These are phyloP conservation scores for Australoheros scitulus DNA, from an alignment of 2,113 vertebrate species.

Conservation along the genomic window DNA sequence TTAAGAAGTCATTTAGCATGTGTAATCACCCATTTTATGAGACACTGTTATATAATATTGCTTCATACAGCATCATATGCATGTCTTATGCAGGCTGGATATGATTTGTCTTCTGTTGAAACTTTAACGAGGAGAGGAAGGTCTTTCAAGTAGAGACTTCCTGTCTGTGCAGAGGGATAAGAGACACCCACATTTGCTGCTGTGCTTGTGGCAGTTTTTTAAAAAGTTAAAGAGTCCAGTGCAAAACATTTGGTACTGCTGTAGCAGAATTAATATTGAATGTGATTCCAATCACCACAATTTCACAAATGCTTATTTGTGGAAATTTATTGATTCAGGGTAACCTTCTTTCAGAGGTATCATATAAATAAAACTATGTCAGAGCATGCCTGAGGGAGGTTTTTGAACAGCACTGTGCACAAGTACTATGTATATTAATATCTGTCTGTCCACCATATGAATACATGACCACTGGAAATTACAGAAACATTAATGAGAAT, in stretches of 20 bases:
- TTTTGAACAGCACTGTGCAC: too few relatives aligned
- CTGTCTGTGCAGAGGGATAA: fast-evolving
- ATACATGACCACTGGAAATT: neutral
- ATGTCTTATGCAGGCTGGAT: neutral
- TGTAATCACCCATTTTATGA: neutral
- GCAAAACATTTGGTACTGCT: neutral
- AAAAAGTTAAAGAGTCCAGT: neutral
- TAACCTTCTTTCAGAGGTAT: neutral
- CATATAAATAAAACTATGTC: neutral
- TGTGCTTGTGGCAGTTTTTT: neutral
- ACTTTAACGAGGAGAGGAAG: neutral
- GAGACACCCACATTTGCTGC: neutral
- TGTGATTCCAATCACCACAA: fast-evolving
- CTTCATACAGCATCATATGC: neutral
- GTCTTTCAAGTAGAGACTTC: neutral
- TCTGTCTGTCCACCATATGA: neutral
- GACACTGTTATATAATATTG: neutral
- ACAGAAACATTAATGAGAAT: neutral
- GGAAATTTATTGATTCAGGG: fast-evolving
- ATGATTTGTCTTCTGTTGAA: neutral
- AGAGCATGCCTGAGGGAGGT: neutral
- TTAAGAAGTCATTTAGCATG: neutral
- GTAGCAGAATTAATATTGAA: neutral
- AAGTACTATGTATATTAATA: too few relatives aligned
- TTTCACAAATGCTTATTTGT: neutral